Percentiles rank a stretch among this genome's conserved stretches.
Conservation (phyloP, 2,113 vertebrate species). For the Dasyprocta punctata region DNA sequence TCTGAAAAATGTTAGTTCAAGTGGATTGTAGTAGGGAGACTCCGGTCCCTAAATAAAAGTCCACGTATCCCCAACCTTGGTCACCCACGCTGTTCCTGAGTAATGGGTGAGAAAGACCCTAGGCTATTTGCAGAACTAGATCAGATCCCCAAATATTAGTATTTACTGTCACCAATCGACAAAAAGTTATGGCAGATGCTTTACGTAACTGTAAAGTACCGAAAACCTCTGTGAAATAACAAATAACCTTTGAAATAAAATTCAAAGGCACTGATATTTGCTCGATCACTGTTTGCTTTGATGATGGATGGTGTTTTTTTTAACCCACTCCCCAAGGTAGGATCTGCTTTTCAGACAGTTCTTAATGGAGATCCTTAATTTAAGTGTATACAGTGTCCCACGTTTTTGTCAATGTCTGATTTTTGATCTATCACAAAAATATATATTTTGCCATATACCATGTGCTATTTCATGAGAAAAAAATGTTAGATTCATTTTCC, state of each 20-base stretch:
- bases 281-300: background rate
- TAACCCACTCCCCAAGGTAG: background rate
- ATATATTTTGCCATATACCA: background rate
- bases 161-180: too few species aligned
- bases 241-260: fast-evolving
- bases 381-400: background rate
- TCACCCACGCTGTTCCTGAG: background rate
- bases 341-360: background rate
- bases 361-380: background rate
- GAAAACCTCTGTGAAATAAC: background rate
- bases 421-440: background rate
- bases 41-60: background rate
- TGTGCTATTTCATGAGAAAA: background rate
- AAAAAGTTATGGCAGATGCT: background rate
- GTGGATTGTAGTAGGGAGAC: fast-evolving
- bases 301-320: background rate
- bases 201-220: background rate
- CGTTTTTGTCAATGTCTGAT: background rate
- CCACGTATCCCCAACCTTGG: background rate
- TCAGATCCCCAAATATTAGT: background rate
- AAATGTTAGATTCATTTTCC: background rate
- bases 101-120: background rate
- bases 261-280: background rate
- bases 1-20: background rate
- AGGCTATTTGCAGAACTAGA: background rate